These are phyloP conservation scores for Syritta pipiens DNA, from an alignment of 2,888 invertebrate species.

Conservation along the genomic window DNA sequence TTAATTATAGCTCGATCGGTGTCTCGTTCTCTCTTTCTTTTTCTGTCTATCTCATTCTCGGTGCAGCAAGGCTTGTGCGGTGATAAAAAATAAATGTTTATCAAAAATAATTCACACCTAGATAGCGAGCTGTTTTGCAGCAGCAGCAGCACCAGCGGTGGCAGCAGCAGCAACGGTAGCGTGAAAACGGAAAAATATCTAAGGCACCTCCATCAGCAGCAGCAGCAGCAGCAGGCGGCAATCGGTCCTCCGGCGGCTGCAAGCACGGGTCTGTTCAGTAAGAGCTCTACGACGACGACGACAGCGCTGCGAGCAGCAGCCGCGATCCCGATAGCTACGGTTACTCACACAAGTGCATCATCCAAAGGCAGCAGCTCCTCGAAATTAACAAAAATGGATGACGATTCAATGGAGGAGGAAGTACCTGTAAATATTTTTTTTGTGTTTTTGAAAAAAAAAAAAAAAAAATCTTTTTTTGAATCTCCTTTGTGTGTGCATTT, in stretches of 20 bases:
- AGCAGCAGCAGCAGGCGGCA: conserved; percentile 71
- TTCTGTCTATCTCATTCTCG: conserved; percentile 3
- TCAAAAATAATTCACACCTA: conserved; percentile 73
- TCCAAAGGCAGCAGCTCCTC: conserved; percentile 56
- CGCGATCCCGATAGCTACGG: conserved; percentile 69
- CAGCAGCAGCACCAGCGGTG: conserved; percentile 71
- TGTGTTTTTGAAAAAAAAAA: too few relatives aligned
- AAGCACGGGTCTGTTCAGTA: conserved; percentile 63
- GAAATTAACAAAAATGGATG: conserved; percentile 68
- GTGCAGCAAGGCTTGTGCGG: conserved; percentile 44
- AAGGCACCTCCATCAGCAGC: conserved; percentile 64
- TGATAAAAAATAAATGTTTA: conserved; percentile 72
- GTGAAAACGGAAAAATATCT: conserved; percentile 53
- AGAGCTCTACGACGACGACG: too few relatives aligned
- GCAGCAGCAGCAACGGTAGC: conserved; percentile 56
- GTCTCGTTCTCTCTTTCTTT: background rate
- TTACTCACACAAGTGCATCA: conserved; percentile 60
- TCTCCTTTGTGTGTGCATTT: background rate
- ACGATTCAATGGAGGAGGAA: conserved; percentile 71
- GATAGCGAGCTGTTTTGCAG: conserved; percentile 71
- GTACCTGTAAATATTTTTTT: conserved; percentile 75
- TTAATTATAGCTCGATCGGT: background rate
- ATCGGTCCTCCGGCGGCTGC: conserved; percentile 57
- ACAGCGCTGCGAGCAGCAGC: too few relatives aligned
- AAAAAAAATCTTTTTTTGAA: background rate